Percentiles rank a stretch among this genome's conserved stretches.
These are phyloP conservation scores for Hippoglossus hippoglossus DNA, from an alignment of 2,797 vertebrate genomes.

Conservation along the genomic window DNA sequence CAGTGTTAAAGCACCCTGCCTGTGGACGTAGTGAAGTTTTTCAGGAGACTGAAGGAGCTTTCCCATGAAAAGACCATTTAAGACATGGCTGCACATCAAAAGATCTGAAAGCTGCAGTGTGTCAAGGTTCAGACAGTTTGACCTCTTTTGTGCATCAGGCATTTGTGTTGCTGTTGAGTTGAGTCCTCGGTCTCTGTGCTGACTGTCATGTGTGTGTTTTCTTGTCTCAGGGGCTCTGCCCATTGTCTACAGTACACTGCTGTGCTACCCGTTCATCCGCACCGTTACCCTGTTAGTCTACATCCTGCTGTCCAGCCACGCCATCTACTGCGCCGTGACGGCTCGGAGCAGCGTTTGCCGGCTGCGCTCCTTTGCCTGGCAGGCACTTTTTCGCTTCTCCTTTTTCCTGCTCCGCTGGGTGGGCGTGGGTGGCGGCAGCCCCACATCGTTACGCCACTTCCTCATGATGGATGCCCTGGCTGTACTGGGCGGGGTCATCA, in stretches of 20 bases:
- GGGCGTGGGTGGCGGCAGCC: conserved; percentile 90
- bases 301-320: conserved; percentile 89
- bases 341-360: conserved; percentile 87
- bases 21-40: neutral
- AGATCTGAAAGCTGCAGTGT: neutral
- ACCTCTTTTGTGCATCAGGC: neutral
- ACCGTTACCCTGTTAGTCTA: conserved; percentile 88
- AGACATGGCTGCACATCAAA: neutral
- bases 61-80: neutral
- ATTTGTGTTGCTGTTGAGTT: neutral
- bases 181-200: neutral
- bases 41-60: too few species aligned
- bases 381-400: conserved; percentile 91
- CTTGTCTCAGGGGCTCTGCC: conserved; percentile 88
- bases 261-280: conserved; percentile 90
- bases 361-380: conserved; percentile 91
- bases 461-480: conserved; percentile 93
- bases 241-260: conserved; percentile 93
- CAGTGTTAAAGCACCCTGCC: neutral
- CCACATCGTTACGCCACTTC: conserved; percentile 90
- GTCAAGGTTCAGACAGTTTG: neutral
- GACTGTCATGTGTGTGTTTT: conserved; percentile 15
- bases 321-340: conserved; percentile 91
- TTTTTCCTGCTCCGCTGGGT: conserved; percentile 91
- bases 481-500: conserved; percentile 92